phyloP scores from a whole-genome alignment of 1,140 invertebrate genomes.

The Apis mellifera region DNA sequence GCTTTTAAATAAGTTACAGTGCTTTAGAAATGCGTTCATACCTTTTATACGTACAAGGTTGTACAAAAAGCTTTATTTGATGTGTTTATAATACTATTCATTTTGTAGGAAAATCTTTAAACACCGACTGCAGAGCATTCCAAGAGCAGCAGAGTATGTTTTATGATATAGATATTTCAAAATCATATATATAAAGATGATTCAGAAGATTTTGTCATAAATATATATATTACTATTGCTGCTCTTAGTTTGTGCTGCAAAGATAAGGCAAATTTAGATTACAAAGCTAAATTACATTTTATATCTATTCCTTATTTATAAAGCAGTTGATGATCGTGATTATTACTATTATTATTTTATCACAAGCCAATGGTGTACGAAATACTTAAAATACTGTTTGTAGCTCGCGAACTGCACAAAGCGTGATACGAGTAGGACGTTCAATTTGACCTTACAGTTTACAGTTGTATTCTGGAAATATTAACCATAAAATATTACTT shows the following conservation, averaged over 20 bases:
- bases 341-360: conserved; percentile 65
- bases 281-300: conserved; percentile 65
- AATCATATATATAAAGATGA: conserved; percentile 36
- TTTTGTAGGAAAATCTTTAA: conserved; percentile 59
- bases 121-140: conserved; percentile 44
- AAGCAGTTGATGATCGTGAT: conserved; percentile 53
- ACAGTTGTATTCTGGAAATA: conserved; percentile 57
- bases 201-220: conserved; percentile 36
- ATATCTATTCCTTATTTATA: conserved; percentile 57
- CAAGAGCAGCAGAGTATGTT: conserved; percentile 52
- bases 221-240: conserved; percentile 44
- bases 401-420: conserved; percentile 64
- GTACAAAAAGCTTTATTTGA: conserved; percentile 57
- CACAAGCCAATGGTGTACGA: conserved; percentile 68
- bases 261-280: conserved; percentile 70
- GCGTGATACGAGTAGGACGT: conserved; percentile 64
- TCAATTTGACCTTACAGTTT: conserved; percentile 61
- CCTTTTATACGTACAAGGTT: conserved; percentile 23
- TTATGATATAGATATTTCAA: conserved; percentile 25
- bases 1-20: conserved; percentile 41
- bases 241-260: conserved; percentile 54
- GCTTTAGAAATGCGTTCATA: conserved; percentile 48
- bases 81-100: conserved; percentile 52
- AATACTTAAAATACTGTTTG: conserved; percentile 70
- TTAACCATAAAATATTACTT: conserved; percentile 56